Evolutionary conservation across 2,888 invertebrate genomes (phyloP), one percentile per base, ranked within the genome.

Genomic region (Melanotus villosus): DNA sequence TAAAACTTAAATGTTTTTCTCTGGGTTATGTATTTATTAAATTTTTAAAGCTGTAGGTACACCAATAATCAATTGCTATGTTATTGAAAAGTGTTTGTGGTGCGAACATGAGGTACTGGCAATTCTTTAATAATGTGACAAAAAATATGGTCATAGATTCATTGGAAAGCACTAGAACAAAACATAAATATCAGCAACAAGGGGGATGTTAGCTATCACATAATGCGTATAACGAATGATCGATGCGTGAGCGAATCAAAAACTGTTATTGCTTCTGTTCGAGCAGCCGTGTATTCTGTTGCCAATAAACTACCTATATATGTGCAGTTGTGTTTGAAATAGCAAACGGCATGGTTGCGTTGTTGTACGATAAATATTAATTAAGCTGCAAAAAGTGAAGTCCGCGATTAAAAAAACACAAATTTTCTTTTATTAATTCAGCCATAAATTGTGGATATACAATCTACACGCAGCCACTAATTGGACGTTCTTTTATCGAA

Each of bases 231-330:
- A 57, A 68, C 64, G 66, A 73, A 70, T 71, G 75, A 75, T 74
- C 71, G 75, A 75, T 77, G 75, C 71, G 72, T 75, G 74, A 75
- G 73, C 72, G 75, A 76, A 77, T 73, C 75, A 73, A 68, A 60
- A 47, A 68, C 66, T 58, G 19, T 38, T 70, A 67, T 75, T 75
- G 73, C 74, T 75, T 72, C 71, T 71, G 72, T 74, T 72, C 69
- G 66, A 71, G 70, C 65, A 68, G 68, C 43, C 43, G 52, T 69
- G 54, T 70, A 65, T 68, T 69, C 71, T 69, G 68, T 74, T 66
- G 72, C 72, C 73, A 71, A 74, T 75, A 75, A 76, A 74, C 73
- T 68, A 69, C 73, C 68, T 73, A 70, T 64, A 73, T 63, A 57
- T 50, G 62, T 36, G 71, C 76, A 77, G 77, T 77, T 71, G 65